A percentile compares a stretch with the other conserved stretches of the same genome.
These are phyloP conservation scores for Syngnathus rostellatus DNA, from an alignment of 2,797 vertebrate genomes.

Conservation along the genomic window DNA sequence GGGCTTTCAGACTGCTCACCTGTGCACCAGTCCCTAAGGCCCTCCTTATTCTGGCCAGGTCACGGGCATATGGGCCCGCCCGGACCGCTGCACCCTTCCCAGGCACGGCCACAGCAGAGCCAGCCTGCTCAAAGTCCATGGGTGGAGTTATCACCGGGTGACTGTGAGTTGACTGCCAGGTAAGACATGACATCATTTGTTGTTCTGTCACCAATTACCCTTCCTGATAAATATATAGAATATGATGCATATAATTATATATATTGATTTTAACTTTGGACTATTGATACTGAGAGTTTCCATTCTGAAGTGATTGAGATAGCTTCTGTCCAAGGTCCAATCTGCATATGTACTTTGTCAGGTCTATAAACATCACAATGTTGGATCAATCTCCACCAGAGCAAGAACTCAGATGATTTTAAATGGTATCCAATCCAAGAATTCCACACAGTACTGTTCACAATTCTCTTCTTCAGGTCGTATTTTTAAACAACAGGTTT, in stretches of 20 bases:
- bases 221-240: too few relatives aligned
- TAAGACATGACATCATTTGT: conserved; percentile 31
- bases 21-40: conserved; percentile 70
- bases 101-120: conserved; percentile 65
- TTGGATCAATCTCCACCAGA: not conserved
- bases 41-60: conserved; percentile 75
- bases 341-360: not conserved
- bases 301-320: not conserved
- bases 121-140: conserved; percentile 75
- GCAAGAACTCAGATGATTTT: not conserved
- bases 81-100: conserved; percentile 72
- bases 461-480: not conserved
- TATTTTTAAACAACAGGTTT: not conserved
- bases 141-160: conserved; percentile 68
- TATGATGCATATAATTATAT: too few relatives aligned
- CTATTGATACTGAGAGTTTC: not conserved
- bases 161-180: conserved; percentile 69
- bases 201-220: too few relatives aligned
- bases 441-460: not conserved
- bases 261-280: not conserved
- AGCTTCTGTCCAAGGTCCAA: not conserved
- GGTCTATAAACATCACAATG: not conserved
- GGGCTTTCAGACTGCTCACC: conserved; percentile 63
- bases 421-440: not conserved
- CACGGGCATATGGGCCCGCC: conserved; percentile 72